phyloP scores from a whole-genome alignment of 2,113 vertebrate species.

The Cricetomys ansorgei region DNA sequence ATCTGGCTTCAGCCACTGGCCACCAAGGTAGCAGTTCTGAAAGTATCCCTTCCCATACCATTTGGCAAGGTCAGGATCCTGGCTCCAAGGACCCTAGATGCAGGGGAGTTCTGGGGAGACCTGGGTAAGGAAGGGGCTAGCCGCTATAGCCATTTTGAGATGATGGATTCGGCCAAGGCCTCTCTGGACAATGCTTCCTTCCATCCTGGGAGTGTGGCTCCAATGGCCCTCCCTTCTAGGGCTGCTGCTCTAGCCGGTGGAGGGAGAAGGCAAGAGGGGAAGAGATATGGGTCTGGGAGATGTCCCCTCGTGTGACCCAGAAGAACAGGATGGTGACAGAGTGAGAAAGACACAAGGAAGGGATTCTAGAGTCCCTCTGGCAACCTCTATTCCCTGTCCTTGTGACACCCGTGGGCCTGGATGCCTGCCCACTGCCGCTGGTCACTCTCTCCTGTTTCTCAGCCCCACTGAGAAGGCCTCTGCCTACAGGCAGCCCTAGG shows the following conservation, averaged over 20 bases:
- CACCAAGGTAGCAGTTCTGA: neutral
- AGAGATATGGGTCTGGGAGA: neutral
- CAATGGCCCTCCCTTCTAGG: neutral
- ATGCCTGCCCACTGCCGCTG: neutral
- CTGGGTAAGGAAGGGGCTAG: neutral
- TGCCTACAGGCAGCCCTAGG: neutral
- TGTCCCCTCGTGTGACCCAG: fast-evolving
- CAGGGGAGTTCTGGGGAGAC: neutral
- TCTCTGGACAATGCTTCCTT: neutral
- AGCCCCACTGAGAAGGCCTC: neutral
- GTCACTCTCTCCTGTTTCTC: neutral
- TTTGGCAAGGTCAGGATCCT: neutral
- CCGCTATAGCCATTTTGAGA: neutral
- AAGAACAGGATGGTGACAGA: neutral
- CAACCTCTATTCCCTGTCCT: neutral
- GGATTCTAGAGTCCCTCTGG: neutral
- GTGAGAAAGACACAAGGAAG: neutral
- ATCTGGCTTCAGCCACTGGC: neutral
- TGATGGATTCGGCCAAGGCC: neutral
- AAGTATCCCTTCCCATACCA: neutral
- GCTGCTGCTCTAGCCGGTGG: neutral
- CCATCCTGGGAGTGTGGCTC: neutral
- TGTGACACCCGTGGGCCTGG: neutral
- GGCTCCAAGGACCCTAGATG: neutral
- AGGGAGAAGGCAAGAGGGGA: neutral